Conservation (phyloP, 2,113 vertebrate species). For the Parotia lawesii region DNA sequence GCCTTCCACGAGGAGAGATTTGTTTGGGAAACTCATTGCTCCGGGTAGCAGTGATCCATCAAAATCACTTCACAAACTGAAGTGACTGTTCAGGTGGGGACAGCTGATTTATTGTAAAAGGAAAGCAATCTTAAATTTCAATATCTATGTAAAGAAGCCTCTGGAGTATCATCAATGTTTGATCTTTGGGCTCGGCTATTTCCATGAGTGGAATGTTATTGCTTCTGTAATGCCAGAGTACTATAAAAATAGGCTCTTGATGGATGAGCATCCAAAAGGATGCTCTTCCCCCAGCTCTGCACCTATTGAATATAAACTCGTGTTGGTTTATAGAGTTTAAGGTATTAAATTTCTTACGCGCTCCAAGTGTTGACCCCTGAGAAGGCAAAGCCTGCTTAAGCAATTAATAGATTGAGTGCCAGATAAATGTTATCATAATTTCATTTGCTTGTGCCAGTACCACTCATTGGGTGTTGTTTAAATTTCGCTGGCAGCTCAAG, state of each 20-base stretch:
- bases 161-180: background rate
- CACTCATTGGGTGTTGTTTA: background rate
- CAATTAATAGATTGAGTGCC: background rate
- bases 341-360: background rate
- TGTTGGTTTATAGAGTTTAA: background rate
- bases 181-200: constrained; percentile 14
- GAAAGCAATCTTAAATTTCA: constrained; percentile 3
- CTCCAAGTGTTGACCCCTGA: background rate
- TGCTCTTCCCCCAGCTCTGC: background rate
- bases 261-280: background rate
- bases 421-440: background rate
- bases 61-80: background rate
- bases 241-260: background rate
- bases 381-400: background rate
- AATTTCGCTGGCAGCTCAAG: background rate
- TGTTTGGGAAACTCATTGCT: background rate
- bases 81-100: background rate
- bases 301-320: background rate
- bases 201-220: background rate
- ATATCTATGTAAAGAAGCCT: constrained; percentile 5
- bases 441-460: background rate
- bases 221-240: background rate
- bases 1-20: background rate
- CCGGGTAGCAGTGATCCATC: background rate
- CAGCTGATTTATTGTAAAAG: background rate